Evolutionary conservation across 2,797 vertebrate genomes (phyloP).

Genomic region (Coendou prehensilis): DNA sequence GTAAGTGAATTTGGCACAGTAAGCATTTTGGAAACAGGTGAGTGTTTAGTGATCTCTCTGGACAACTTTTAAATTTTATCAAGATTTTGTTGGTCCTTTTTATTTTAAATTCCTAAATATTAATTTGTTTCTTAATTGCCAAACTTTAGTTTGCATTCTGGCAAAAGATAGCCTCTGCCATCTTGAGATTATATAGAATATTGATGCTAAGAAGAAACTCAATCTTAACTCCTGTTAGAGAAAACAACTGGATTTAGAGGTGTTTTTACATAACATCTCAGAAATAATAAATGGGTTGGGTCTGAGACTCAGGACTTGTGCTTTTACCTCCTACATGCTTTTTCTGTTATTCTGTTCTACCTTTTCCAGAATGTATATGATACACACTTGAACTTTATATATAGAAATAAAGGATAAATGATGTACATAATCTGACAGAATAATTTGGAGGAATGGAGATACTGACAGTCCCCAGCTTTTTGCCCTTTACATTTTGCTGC

Average conservation of each 20-base stretch:
- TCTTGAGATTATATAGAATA: slow-evolving; percentile 7
- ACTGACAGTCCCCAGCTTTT: slow-evolving; percentile 49
- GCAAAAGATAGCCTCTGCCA: background rate
- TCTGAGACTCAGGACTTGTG: background rate
- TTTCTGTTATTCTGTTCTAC: slow-evolving; percentile 30
- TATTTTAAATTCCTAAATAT: slow-evolving; percentile 51
- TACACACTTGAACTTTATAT: slow-evolving; percentile 63
- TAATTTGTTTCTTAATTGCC: slow-evolving; percentile 13
- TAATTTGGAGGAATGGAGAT: slow-evolving; percentile 68
- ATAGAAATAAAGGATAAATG: slow-evolving; percentile 68
- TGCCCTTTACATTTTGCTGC: slow-evolving; percentile 62
- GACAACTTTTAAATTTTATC: background rate
- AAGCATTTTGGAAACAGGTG: background rate
- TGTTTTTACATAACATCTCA: background rate
- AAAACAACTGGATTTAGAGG: background rate
- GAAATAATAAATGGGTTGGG: background rate
- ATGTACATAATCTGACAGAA: slow-evolving; percentile 63
- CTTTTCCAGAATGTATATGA: slow-evolving; percentile 44
- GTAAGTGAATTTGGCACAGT: background rate
- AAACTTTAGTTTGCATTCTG: background rate
- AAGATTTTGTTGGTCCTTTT: background rate
- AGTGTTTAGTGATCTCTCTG: background rate
- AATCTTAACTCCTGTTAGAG: background rate
- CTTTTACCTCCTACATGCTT: background rate
- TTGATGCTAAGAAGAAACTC: slow-evolving; percentile 28